Percentiles rank a stretch among this genome's conserved stretches.
Evolutionary conservation across 2,888 invertebrate genomes (phyloP).

Genomic region (Gnatocerus cornutus): DNA sequence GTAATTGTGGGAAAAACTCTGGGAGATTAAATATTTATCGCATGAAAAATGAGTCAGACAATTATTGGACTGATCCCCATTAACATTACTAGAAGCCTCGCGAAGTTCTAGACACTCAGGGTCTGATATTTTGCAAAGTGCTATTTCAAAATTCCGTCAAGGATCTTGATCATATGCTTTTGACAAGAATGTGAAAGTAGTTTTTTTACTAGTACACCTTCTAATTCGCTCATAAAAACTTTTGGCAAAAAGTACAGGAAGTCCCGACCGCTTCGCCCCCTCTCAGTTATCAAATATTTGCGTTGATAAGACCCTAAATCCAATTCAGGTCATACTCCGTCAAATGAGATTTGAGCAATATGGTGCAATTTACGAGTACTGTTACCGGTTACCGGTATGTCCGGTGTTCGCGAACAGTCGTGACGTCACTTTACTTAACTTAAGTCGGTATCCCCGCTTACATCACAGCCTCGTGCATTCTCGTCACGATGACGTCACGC

Average conservation of each 20-base stretch:
- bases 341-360: not conserved
- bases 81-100: no score
- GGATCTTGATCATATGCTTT: no score
- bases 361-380: not conserved
- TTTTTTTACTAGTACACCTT: no score
- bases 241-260: no score
- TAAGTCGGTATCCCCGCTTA: constrained; percentile 13
- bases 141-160: not conserved
- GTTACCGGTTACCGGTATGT: not conserved
- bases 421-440: not conserved
- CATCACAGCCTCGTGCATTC: constrained; percentile 27
- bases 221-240: no score
- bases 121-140: not conserved
- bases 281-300: no score
- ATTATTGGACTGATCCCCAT: no score
- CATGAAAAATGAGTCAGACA: not conserved
- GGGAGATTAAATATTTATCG: not conserved
- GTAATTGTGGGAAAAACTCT: constrained; percentile 1
- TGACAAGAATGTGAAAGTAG: no score
- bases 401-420: not conserved
- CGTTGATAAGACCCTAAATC: no score
- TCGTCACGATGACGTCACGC: constrained; percentile 31
- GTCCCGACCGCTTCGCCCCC: no score
- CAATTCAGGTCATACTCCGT: no score
- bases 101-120: not conserved